These are phyloP conservation scores for Unio delphinus DNA, from an alignment of 2,888 invertebrate species.

Conservation along the genomic window DNA sequence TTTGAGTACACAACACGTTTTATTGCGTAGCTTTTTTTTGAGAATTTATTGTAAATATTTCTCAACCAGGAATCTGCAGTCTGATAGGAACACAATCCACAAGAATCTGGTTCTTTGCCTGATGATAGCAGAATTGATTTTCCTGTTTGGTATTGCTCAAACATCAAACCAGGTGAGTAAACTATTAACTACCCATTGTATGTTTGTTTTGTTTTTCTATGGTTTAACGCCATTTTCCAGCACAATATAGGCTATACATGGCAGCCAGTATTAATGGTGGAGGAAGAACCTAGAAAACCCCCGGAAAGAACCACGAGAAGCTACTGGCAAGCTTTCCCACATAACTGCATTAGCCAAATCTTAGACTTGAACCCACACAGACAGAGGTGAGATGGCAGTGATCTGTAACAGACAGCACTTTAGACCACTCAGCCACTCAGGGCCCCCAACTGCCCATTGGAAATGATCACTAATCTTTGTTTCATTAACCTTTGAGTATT, in stretches of 20 bases:
- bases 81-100: conserved; percentile 93
- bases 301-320: no score
- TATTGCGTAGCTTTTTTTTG: not conserved
- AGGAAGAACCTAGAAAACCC: no score
- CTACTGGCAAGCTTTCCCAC: no score
- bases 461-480: not conserved
- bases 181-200: not conserved
- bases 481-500: not conserved
- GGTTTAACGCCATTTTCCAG: no score
- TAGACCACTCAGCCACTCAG: no score
- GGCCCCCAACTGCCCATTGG: not conserved
- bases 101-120: conserved; percentile 95
- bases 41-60: conserved; percentile 5
- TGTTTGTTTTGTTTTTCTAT: no score
- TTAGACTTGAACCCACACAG: no score
- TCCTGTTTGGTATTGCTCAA: conserved; percentile 91
- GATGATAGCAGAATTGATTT: conserved; percentile 90
- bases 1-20: not conserved
- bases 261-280: no score
- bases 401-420: no score
- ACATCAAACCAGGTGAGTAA: conserved; percentile 80
- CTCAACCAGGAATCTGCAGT: conserved; percentile 66
- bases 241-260: no score
- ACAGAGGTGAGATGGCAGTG: no score
- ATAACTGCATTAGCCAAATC: no score